phyloP scores from a whole-genome alignment of 2,888 invertebrate species.

The Lochmaea crataegi region DNA sequence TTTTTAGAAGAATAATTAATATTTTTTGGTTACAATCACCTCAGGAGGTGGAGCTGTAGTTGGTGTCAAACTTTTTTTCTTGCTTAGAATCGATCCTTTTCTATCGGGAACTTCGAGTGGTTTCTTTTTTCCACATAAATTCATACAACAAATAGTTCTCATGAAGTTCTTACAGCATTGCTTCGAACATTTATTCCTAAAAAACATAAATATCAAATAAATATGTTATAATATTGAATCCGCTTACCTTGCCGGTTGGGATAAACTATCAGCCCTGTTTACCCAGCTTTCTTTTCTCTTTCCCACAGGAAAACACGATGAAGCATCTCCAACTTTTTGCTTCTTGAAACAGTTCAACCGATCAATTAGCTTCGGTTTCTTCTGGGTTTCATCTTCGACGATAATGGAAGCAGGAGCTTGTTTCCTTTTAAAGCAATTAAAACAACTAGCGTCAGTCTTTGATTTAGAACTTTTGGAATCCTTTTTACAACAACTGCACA shows the following conservation, averaged over 20 bases:
- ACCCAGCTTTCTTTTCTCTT: conserved; percentile 66
- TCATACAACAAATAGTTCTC: conserved; percentile 58
- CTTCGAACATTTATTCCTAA: conserved; percentile 51
- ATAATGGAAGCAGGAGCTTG: conserved; percentile 48
- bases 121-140: conserved; percentile 48
- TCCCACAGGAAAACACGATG: conserved; percentile 56
- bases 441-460: conserved; percentile 62
- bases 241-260: conserved; percentile 60
- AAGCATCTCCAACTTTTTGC: conserved; percentile 66
- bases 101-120: conserved; percentile 66
- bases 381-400: conserved; percentile 62
- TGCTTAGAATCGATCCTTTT: conserved; percentile 74
- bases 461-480: conserved; percentile 33
- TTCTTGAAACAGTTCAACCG: conserved; percentile 62
- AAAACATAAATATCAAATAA: conserved; percentile 29
- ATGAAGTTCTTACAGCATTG: conserved; percentile 55
- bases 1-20: background rate
- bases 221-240: background rate
- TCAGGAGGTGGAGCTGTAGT: conserved; percentile 68
- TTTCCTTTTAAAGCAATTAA: conserved; percentile 62
- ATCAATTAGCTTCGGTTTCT: conserved; percentile 56
- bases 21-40: conserved; percentile 58
- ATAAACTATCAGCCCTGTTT: conserved; percentile 69
- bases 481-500: conserved; percentile 51
- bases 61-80: conserved; percentile 75